A percentile compares a stretch with the other conserved stretches of the same genome.
These are phyloP conservation scores for Rattus norvegicus DNA, from an alignment of 2,113 vertebrate genomes.

Conservation along the genomic window GRCr8 NC_086028.1:50140001-50140500, in stretches of 20 bases:
- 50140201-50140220: fast-evolving
- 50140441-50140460: neutral
- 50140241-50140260: conserved; percentile 89
- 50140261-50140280: conserved; percentile 94
- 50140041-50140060: neutral
- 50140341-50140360: fast-evolving
- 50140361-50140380: neutral
- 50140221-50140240: neutral
- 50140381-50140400: neutral
- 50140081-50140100: neutral
- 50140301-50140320: conserved; percentile 90
- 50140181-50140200: neutral
- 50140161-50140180: conserved; percentile 94
- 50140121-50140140: conserved; percentile 94
- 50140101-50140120: conserved; percentile 83
- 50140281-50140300: conserved; percentile 90
- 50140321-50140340: conserved; percentile 87
- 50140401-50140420: neutral
- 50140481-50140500: fast-evolving
- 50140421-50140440: neutral
- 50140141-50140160: conserved; percentile 90
- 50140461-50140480: neutral
- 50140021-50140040: neutral
- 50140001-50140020: neutral
- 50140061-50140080: neutral